Percentiles rank a stretch among this genome's conserved stretches.
Conservation (phyloP, 1,140 invertebrate species). For the Drosophila kohkoa region DNA sequence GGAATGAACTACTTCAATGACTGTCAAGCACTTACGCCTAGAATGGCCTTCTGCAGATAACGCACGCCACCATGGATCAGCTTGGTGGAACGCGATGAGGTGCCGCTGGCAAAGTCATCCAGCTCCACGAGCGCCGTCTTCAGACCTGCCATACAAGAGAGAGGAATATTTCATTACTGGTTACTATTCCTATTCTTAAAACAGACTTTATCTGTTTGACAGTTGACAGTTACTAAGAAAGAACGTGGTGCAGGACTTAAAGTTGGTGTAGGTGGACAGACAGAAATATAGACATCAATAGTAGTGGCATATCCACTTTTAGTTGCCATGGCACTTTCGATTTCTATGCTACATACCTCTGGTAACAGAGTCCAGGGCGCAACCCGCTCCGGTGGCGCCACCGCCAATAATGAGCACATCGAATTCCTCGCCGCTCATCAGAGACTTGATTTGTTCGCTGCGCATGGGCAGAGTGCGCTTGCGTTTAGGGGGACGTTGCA, state of each 20-base stretch:
- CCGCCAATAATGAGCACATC: slow-evolving; percentile 98
- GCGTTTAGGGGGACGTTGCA: slow-evolving; percentile 86
- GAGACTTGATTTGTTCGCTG: slow-evolving; percentile 91
- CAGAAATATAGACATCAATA: no score
- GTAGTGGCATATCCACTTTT: no score
- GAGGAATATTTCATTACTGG: no score
- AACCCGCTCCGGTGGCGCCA: slow-evolving; percentile 97
- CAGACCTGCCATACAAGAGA: slow-evolving; percentile 84
- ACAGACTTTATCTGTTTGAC: no score
- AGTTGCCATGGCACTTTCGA: not conserved
- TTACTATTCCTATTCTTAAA: no score
- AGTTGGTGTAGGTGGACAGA: no score
- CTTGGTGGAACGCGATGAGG: slow-evolving; percentile 98
- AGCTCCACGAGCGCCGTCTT: slow-evolving; percentile 98
- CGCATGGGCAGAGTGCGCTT: slow-evolving; percentile 92
- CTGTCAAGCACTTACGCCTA: slow-evolving; percentile 85
- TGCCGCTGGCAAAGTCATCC: slow-evolving; percentile 99
- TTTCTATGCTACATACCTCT: slow-evolving; percentile 86
- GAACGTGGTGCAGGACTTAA: no score
- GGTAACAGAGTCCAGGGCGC: slow-evolving; percentile 95
- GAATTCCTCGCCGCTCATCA: slow-evolving; percentile 91
- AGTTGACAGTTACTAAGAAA: no score
- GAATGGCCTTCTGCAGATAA: slow-evolving; percentile 98
- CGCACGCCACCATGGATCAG: slow-evolving; percentile 99
- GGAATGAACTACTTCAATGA: not conserved